Evolutionary conservation across 2,113 vertebrate genomes (phyloP).

Genomic region (Coturnix japonica): DNA sequence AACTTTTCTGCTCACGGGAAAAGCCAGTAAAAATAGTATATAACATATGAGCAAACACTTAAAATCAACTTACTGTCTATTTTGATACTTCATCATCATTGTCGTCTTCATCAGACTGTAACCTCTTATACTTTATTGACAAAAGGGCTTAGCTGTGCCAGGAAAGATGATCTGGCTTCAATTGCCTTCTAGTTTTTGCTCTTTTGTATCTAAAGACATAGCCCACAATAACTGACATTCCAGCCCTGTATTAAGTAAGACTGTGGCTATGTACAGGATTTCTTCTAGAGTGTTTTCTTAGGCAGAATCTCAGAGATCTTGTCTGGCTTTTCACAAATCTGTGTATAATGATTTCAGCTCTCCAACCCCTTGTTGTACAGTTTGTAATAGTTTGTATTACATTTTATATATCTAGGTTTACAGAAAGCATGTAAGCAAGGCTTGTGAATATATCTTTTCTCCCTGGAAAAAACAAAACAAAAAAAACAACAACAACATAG

Average conservation of each 20-base stretch:
- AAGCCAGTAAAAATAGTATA: neutral
- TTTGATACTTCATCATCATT: neutral
- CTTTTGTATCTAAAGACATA: neutral
- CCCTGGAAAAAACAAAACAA: neutral
- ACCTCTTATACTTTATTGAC: neutral
- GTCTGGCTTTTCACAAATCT: neutral
- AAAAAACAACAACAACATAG: neutral
- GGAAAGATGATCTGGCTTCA: neutral
- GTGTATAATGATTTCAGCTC: neutral
- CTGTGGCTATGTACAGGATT: neutral
- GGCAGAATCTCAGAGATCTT: neutral
- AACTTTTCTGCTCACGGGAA: neutral
- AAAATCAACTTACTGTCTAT: neutral
- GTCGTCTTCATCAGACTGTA: neutral
- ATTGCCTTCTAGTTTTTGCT: neutral
- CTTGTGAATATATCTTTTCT: neutral
- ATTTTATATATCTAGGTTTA: neutral
- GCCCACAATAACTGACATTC: neutral
- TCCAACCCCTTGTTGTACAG: neutral
- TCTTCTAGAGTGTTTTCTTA: neutral
- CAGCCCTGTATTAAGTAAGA: neutral
- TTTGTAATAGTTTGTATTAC: neutral
- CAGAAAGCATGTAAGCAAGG: neutral
- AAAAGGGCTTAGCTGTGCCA: neutral
- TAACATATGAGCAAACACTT: neutral